Evolutionary conservation across 2,888 invertebrate species (phyloP).

Genomic region (Epinotia demarniana): DNA sequence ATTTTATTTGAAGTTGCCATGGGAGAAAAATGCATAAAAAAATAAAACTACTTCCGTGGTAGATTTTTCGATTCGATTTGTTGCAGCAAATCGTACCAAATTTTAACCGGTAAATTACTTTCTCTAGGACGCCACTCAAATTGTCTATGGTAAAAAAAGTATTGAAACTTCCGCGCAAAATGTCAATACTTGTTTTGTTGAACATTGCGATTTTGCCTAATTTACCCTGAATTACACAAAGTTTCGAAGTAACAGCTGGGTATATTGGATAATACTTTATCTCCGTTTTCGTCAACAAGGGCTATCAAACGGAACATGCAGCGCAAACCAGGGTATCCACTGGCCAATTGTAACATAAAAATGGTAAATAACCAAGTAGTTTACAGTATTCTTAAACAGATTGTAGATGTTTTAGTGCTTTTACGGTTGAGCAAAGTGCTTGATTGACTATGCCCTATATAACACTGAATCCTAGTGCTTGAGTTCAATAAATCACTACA

Average conservation of each 20-base stretch:
- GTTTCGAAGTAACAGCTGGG: constrained; percentile 27
- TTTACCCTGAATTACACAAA: constrained; percentile 27
- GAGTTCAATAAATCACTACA: not conserved
- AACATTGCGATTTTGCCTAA: constrained; percentile 39
- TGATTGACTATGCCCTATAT: not conserved
- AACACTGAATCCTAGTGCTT: not conserved
- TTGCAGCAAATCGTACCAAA: constrained; percentile 23
- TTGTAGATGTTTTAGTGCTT: not conserved
- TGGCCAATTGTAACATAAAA: constrained; percentile 76
- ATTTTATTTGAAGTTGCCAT: constrained; percentile 13
- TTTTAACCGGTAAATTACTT: constrained; percentile 29
- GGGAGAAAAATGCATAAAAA: not conserved
- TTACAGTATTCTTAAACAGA: constrained; percentile 3
- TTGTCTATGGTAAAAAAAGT: constrained; percentile 31
- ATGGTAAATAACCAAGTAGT: constrained; percentile 64
- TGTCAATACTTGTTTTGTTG: constrained; percentile 56
- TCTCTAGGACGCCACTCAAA: constrained; percentile 28
- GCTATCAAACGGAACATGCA: constrained; percentile 64
- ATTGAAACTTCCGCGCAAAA: constrained; percentile 52
- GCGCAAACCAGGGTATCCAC: constrained; percentile 76
- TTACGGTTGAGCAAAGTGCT: not conserved
- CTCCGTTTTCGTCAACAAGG: not conserved
- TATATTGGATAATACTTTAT: not conserved
- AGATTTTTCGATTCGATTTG: constrained; percentile 31
- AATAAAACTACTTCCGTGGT: constrained; percentile 34